Conservation (phyloP, 2,888 invertebrate species). For the Ctena decussata region DNA sequence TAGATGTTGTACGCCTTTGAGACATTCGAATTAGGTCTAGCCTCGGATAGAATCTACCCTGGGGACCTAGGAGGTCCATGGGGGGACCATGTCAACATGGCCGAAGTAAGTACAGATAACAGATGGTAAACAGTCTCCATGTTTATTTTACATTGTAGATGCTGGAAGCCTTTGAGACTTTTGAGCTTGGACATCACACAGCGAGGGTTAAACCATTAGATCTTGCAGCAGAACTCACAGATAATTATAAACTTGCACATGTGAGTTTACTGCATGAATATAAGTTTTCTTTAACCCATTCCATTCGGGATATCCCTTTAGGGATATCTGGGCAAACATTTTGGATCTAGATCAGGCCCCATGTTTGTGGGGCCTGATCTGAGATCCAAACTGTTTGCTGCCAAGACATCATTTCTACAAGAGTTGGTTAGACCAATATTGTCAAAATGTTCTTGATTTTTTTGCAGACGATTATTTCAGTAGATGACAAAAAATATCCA, state of each 20-base stretch:
- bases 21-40: slow-evolving; percentile 22
- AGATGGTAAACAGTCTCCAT: not conserved
- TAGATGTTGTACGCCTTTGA: slow-evolving; percentile 47
- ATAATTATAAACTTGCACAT: slow-evolving; percentile 39
- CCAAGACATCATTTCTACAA: too few relatives aligned
- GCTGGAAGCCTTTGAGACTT: slow-evolving; percentile 70
- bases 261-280: slow-evolving; percentile 16
- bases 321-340: too few relatives aligned
- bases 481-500: too few relatives aligned
- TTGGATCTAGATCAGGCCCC: too few relatives aligned
- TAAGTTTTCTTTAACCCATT: too few relatives aligned
- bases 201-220: slow-evolving; percentile 47
- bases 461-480: too few relatives aligned
- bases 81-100: slow-evolving; percentile 21
- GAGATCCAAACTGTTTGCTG: too few relatives aligned
- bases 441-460: too few relatives aligned
- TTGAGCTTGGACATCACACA: slow-evolving; percentile 56
- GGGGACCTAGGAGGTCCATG: not conserved
- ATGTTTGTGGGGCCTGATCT: too few relatives aligned
- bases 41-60: slow-evolving; percentile 17
- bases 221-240: slow-evolving; percentile 34
- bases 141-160: slow-evolving; percentile 58
- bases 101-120: slow-evolving; percentile 13
- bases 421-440: too few relatives aligned
- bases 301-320: too few relatives aligned